Evolutionary conservation across 2,113 vertebrate species (phyloP), one percentile per base, ranked within the genome.

Genomic region (Heliornis fulica): DNA sequence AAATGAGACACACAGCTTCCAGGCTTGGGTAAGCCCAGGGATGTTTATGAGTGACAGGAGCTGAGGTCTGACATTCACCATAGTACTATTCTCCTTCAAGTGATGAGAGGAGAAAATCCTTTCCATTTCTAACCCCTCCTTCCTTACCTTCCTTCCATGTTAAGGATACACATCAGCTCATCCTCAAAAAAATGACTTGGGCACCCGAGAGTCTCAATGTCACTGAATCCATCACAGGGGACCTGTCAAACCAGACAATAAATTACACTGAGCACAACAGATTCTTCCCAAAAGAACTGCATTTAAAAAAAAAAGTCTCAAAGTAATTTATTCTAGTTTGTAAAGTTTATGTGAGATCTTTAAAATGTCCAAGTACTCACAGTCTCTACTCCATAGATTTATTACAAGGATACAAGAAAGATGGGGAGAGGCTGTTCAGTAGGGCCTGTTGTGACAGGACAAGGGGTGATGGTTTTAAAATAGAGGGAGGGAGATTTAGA

Each of bases 111-210:
- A 50, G 41, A 11, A 34, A 74, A 57, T 7, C 45, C 17, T 45
- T 45, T 45, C 2, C 13, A 12, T 8, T 61, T 40, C n/a, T 25
- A 63, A 59, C 2, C n/a, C 31, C 34, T 63, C 60, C 56, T 34
- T 45, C 53, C 98, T 98, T 97, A 99, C 99, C 99, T 98, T 97
- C 98, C 98, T 96, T 99, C 99, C 69, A 98, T 98, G 93, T 99
- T 98, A 70, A 99, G 98, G 85, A 99, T 99, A 87, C 98, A 99
- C 94, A 99, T 98, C 86, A 99, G 98, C 95, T 99, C 99, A 83
- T 99, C 99, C 97, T 99, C 99, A 97, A 99, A 99, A 97, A 99
- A 99, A 89, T 99, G 99, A 96, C 98, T 98, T 3, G 99, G 99
- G 87, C 99, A 99, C 9, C 98, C 99, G 0, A 99, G 98, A 25